These are phyloP conservation scores for Zophobas atratus DNA, from an alignment of 1,140 invertebrate species.

Conservation along the genomic window DNA sequence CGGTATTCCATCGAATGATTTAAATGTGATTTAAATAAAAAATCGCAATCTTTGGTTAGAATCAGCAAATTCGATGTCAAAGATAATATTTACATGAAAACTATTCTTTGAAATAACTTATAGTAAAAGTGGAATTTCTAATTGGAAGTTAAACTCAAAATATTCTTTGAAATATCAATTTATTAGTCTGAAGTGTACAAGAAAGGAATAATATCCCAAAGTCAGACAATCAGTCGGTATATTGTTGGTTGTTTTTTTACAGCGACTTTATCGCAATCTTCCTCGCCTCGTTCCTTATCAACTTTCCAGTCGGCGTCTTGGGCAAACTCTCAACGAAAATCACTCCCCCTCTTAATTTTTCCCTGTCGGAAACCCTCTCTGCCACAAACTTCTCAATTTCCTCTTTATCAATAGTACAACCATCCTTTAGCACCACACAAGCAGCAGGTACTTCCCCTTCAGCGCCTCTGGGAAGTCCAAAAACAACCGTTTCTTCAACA, in stretches of 20 bases:
- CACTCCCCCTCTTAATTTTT: not conserved
- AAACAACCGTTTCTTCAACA: slow-evolving; percentile 64
- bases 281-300: not conserved
- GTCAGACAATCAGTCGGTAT: too few relatives aligned
- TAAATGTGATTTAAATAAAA: too few relatives aligned
- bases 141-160: too few relatives aligned
- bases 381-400: not conserved
- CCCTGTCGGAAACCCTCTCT: not conserved
- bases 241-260: not conserved
- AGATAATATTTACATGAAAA: too few relatives aligned
- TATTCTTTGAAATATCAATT: too few relatives aligned
- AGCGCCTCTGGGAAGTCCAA: slow-evolving; percentile 14
- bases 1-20: too few relatives aligned
- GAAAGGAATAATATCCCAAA: too few relatives aligned
- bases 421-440: slow-evolving; percentile 28
- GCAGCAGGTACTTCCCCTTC: slow-evolving; percentile 35
- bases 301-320: not conserved
- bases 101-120: too few relatives aligned
- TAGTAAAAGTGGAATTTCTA: too few relatives aligned
- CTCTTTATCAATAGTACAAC: not conserved
- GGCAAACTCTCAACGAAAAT: not conserved
- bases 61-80: too few relatives aligned
- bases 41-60: too few relatives aligned
- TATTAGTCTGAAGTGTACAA: too few relatives aligned
- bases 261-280: slow-evolving; percentile 8